Percentiles rank a stretch among this genome's conserved stretches.
Conservation (phyloP, 2,888 invertebrate genomes). For the Xestia xanthographa region DNA sequence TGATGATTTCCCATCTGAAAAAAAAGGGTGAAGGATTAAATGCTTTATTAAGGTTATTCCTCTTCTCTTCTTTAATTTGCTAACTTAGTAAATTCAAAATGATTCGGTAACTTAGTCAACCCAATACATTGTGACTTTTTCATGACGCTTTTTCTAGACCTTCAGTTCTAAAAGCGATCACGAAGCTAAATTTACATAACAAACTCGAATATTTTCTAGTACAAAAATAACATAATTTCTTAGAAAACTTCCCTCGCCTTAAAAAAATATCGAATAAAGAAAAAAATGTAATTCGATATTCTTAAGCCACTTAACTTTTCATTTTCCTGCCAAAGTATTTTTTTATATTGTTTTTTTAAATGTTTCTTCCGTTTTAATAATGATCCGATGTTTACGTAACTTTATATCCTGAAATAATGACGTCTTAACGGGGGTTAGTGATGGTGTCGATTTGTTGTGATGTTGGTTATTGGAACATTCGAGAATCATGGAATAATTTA, state of each 20-base stretch:
- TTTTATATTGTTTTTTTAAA: conserved; percentile 34
- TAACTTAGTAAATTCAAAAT: not conserved
- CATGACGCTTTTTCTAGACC: not conserved
- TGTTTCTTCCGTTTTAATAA: conserved; percentile 32
- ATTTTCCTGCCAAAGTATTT: conserved; percentile 34
- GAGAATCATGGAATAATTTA: not conserved
- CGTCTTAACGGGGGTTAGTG: not conserved
- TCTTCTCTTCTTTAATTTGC: not conserved
- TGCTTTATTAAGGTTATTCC: not conserved
- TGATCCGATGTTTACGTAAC: conserved; percentile 41
- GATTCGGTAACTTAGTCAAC: not conserved
- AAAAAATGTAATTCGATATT: conserved; percentile 33
- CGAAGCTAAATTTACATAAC: not conserved
- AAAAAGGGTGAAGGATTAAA: too few species aligned
- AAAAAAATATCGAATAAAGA: conserved; percentile 5
- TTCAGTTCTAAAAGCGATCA: not conserved
- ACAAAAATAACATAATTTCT: not conserved
- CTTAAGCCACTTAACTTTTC: conserved; percentile 46
- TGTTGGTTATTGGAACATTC: not conserved
- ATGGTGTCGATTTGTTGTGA: not conserved
- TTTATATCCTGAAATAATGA: conserved; percentile 41
- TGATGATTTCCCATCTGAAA: too few species aligned
- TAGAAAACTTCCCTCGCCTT: not conserved
- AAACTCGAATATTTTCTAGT: not conserved
- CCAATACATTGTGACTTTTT: not conserved